Evolutionary conservation across 2,888 invertebrate genomes (phyloP).

Genomic region (Quadriops clusia): DNA sequence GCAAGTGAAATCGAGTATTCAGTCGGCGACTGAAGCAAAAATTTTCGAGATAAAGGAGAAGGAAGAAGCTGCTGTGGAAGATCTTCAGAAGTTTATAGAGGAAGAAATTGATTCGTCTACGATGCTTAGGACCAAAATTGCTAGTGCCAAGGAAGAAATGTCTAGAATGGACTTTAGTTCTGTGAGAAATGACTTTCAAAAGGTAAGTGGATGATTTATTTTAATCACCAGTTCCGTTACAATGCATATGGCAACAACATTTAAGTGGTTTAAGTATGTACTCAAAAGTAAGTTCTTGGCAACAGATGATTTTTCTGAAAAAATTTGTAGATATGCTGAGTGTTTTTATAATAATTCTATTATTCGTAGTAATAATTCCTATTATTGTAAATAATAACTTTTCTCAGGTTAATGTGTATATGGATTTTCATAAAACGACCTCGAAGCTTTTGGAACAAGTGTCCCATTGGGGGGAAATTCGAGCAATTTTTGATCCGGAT

Average conservation of each 20-base stretch:
- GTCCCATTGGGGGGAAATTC: constrained; percentile 44
- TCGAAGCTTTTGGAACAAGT: constrained; percentile 45
- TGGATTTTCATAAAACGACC: constrained; percentile 46
- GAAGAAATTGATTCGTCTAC: constrained; percentile 38
- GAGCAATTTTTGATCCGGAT: constrained; percentile 45
- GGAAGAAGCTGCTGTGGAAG: constrained; percentile 36
- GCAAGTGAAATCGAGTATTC: constrained; percentile 42
- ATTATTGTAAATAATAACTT: neutral
- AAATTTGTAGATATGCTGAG: no score
- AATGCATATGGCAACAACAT: no score
- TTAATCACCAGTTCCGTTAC: neutral
- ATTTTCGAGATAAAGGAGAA: constrained; percentile 39
- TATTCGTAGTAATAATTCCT: no score
- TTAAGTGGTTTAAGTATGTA: no score
- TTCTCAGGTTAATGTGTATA: constrained; percentile 42
- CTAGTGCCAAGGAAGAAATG: constrained; percentile 38
- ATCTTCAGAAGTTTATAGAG: constrained; percentile 37
- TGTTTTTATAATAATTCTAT: no score
- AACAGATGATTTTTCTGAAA: no score
- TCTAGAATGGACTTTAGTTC: constrained; percentile 27
- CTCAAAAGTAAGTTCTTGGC: no score
- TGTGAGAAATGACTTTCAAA: constrained; percentile 32
- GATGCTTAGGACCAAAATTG: constrained; percentile 38
- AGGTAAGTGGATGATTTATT: constrained; percentile 28
- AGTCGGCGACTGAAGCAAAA: constrained; percentile 40